phyloP scores from a whole-genome alignment of 2,888 invertebrate species.

The Ferrisia virgata region DNA sequence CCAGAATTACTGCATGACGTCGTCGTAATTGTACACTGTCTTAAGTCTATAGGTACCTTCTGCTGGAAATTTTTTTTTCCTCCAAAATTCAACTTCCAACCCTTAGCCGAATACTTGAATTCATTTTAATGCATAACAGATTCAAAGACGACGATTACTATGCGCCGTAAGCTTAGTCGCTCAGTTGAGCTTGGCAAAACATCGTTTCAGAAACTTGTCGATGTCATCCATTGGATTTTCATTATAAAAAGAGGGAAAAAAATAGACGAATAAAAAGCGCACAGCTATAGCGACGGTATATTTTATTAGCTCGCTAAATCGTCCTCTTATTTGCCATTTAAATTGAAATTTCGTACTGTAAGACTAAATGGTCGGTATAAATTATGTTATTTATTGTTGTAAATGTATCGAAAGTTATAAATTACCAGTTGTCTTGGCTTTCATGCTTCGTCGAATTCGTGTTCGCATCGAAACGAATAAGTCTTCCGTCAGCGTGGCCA shows the following conservation, averaged over 20 bases:
- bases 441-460: conserved; percentile 3
- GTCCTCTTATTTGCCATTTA: conserved; percentile 14
- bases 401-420: conserved; percentile 25
- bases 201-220: neutral
- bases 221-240: conserved; percentile 2
- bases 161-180: neutral
- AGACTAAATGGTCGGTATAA: conserved; percentile 14
- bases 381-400: conserved; percentile 14
- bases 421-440: conserved; percentile 25
- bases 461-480: conserved; percentile 8
- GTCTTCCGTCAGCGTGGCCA: neutral
- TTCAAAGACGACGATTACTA: neutral
- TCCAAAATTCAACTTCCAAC: no score
- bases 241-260: neutral
- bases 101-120: neutral
- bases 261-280: no score
- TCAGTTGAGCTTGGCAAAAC: neutral
- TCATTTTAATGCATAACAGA: neutral
- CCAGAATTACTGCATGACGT: no score
- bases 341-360: conserved; percentile 18
- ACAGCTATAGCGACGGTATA: no score
- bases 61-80: no score
- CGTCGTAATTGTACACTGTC: no score
- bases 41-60: no score
- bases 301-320: conserved; percentile 3